Evolutionary conservation across 2,113 vertebrate species (phyloP), one percentile per base, ranked within the genome.

Genomic region (Gallinago paraguaiae): DNA sequence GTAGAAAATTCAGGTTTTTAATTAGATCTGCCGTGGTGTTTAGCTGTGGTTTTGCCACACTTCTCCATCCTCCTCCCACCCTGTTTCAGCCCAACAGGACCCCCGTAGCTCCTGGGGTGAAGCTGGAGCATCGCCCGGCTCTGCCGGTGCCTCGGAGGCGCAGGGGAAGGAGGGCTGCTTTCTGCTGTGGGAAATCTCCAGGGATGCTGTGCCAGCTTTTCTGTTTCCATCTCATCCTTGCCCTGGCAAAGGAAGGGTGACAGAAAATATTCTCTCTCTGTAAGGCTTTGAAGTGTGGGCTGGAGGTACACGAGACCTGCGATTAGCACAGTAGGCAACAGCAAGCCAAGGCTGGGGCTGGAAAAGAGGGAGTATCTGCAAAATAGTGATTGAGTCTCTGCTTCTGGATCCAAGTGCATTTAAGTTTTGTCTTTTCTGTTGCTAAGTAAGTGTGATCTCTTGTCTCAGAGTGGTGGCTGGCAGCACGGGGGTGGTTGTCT

Each of bases 301-400:
- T 4, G 28, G 2, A 45, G 51, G 24, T 14, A 3, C 1, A 0
- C 2, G 11, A 50, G 28, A 3, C 0, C 2, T 2, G 18, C 7
- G 45, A 33, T 28, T 4, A 6, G 18, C 54, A 14, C 1, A 3
- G 67, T 0, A 4, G 74, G 51, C 31, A 41, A 15, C 0, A 1
- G 33, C 53, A 16, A 12, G 48, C 30, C 53, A n/a, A 57, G 56
- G 33, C n/a, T 59, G 37, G 30, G 30, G 41, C 6, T 74, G 69
- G 57, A 9, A 12, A 5, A 24, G 30, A 35, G 7, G 16, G 8
- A 19, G 9, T 1, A 2, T 1, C 59, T n/a, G 67, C 37, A 25
- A 7, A 30, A 3, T 0, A 8, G 20, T 2, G 17, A 3, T 1
- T 70, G 39, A 10, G 4, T 61, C 53, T 45, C 2, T 86, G 37